Percentiles rank a stretch among this genome's conserved stretches.
Conservation (phyloP, 2,797 vertebrate genomes). For the Bucorvus abyssinicus region DNA sequence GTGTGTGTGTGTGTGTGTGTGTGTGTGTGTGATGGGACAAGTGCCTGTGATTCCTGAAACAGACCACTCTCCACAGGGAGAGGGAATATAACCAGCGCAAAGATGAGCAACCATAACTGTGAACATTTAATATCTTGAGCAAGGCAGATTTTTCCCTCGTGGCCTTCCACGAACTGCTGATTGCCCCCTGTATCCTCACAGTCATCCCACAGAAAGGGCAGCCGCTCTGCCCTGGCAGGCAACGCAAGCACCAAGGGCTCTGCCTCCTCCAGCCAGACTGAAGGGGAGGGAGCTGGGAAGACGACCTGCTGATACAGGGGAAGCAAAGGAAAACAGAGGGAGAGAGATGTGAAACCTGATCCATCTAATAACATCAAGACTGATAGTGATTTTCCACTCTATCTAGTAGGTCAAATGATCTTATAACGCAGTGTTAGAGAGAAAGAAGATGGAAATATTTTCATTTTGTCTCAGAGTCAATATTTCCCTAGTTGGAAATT, state of each 20-base stretch:
- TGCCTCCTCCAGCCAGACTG: background rate
- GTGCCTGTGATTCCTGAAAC: background rate
- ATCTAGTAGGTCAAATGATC: conserved; percentile 51
- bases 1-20: background rate
- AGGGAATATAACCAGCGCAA: background rate
- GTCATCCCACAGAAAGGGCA: background rate
- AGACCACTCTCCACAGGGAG: background rate
- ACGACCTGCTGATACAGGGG: background rate
- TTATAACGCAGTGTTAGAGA: conserved; percentile 18
- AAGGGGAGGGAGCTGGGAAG: background rate
- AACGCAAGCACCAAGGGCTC: background rate
- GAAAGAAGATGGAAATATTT: conserved; percentile 63
- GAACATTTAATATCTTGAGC: background rate
- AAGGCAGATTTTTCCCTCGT: background rate
- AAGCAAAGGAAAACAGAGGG: conserved; percentile 36
- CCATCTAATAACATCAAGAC: conserved; percentile 27
- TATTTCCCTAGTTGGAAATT: conserved; percentile 58
- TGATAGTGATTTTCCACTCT: conserved; percentile 62
- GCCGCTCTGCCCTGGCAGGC: background rate
- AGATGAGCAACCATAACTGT: background rate
- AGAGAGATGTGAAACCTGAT: conserved; percentile 39
- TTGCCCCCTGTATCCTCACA: background rate
- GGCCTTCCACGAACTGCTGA: background rate
- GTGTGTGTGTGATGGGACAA: background rate
- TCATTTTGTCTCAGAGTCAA: conserved; percentile 57